A percentile compares a stretch with the other conserved stretches of the same genome.
phyloP scores from a whole-genome alignment of 1,140 invertebrate genomes.

The Metopolophium dirhodum region DNA sequence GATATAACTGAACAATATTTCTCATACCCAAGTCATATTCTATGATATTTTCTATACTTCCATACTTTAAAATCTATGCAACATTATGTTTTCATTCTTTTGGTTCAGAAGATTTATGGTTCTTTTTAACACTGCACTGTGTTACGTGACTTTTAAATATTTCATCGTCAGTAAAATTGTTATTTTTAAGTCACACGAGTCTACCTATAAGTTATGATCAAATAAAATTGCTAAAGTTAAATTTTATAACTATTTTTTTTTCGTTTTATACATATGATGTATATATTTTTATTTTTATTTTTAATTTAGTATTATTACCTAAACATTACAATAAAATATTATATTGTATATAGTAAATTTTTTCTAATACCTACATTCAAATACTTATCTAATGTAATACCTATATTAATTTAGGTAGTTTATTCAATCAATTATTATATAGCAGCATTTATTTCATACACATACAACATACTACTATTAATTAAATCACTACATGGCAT shows the following conservation, averaged over 20 bases:
- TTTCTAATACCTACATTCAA: too few species aligned
- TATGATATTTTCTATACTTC: neutral
- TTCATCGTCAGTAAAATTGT: neutral
- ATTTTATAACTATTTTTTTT: neutral
- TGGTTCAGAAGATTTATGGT: neutral
- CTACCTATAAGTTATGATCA: neutral
- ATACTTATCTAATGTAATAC: neutral
- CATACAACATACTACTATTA: too few species aligned
- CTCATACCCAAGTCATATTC: neutral
- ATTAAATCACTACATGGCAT: too few species aligned
- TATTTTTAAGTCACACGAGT: neutral
- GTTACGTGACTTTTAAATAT: slow-evolving; percentile 29
- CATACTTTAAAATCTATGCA: slow-evolving; percentile 13
- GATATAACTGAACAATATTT: slow-evolving; percentile 21
- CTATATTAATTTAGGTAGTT: neutral
- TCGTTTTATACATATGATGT: too few species aligned
- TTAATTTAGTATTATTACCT: neutral
- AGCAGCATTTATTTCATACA: too few species aligned
- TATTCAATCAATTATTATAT: neutral
- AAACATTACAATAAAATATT: neutral
- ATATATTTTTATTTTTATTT: neutral
- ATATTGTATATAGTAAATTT: neutral
- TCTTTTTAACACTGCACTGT: slow-evolving; percentile 1
- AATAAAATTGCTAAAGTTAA: neutral
- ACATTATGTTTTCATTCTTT: slow-evolving; percentile 20